Evolutionary conservation across 2,888 invertebrate genomes (phyloP).

Genomic region (Eristalis tenax): DNA sequence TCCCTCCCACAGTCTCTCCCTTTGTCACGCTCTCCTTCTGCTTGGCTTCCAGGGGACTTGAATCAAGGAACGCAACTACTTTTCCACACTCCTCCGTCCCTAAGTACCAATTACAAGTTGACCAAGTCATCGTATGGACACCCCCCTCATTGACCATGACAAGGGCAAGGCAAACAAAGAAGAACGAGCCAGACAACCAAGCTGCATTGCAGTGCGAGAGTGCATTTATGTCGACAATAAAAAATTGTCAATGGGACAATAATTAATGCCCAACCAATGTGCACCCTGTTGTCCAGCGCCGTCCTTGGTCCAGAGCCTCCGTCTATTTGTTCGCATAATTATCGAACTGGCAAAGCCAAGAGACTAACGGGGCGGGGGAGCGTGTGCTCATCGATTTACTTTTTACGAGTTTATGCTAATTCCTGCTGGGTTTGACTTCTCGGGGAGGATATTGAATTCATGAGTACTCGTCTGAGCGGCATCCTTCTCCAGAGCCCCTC

Average conservation of each 20-base stretch:
- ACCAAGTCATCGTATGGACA: background rate
- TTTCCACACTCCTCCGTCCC: background rate
- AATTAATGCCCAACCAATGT: constrained; percentile 13
- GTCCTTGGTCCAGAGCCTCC: background rate
- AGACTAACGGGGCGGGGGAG: too few species aligned
- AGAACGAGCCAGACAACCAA: background rate
- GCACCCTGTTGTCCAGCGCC: background rate
- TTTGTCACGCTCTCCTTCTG: too few species aligned
- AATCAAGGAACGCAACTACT: constrained; percentile 35
- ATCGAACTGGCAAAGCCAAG: background rate
- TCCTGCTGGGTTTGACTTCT: constrained; percentile 39
- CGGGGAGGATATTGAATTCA: constrained; percentile 62
- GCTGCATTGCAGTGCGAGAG: constrained; percentile 27
- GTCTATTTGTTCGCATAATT: constrained; percentile 3
- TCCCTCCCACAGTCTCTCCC: too few species aligned
- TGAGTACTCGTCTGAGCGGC: background rate
- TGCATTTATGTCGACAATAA: background rate
- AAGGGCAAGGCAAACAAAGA: background rate
- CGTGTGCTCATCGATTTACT: constrained; percentile 40
- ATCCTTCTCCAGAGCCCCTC: background rate
- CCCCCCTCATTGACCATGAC: background rate
- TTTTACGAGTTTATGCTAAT: constrained; percentile 63
- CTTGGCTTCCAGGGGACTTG: constrained; percentile 64
- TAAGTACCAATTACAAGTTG: constrained; percentile 45
- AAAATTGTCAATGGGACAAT: constrained; percentile 13